phyloP scores from a whole-genome alignment of 2,888 invertebrate genomes.

The Nemotelus pantherinus region DNA sequence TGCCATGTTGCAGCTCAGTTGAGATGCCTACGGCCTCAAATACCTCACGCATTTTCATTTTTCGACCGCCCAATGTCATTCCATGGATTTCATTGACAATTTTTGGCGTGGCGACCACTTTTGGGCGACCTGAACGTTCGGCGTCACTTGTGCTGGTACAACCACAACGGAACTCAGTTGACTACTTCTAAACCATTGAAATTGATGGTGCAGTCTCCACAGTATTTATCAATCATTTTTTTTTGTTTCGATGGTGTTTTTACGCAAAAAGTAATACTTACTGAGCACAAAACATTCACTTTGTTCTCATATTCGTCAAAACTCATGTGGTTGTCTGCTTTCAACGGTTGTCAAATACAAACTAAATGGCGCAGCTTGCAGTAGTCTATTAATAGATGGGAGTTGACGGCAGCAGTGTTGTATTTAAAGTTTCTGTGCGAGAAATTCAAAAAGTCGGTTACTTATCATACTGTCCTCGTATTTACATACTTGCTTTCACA shows the following conservation, averaged over 20 bases:
- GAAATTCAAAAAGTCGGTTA: conserved; percentile 5
- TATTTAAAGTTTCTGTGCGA: not conserved
- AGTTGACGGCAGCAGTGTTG: conserved; percentile 12
- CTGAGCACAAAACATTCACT: not conserved
- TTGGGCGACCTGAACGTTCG: conserved; percentile 3
- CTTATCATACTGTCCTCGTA: not conserved
- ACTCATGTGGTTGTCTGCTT: conserved; percentile 2
- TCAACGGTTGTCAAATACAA: conserved; percentile 7
- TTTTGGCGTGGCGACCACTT: not conserved
- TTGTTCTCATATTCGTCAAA: not conserved
- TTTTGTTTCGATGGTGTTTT: not conserved
- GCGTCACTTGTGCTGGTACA: conserved; percentile 20
- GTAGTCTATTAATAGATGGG: conserved; percentile 4
- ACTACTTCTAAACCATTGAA: conserved; percentile 25
- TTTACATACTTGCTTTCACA: not conserved
- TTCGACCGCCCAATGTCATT: not conserved
- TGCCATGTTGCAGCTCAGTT: not conserved
- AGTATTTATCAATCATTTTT: conserved; percentile 14
- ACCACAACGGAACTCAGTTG: conserved; percentile 16
- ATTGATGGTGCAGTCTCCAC: conserved; percentile 11
- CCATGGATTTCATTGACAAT: conserved; percentile 2
- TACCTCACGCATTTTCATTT: conserved; percentile 2
- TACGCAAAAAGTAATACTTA: not conserved
- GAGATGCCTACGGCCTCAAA: not conserved
- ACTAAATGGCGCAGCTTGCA: conserved; percentile 12